Percentiles rank a stretch among this genome's conserved stretches.
Conservation (phyloP, 2,113 vertebrate genomes). For the Centrocercus urophasianus region DNA sequence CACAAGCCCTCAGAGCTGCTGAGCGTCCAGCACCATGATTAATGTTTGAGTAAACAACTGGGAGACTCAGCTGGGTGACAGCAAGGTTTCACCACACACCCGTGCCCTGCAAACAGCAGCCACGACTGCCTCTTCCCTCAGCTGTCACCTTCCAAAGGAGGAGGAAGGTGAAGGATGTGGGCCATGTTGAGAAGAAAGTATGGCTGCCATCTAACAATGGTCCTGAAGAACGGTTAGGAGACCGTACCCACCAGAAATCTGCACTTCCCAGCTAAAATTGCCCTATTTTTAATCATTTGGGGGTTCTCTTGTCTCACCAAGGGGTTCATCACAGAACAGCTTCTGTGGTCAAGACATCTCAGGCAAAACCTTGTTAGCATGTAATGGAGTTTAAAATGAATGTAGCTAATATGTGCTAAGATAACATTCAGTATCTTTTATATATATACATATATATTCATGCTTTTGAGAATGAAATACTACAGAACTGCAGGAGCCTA, state of each 20-base stretch:
- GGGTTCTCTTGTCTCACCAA: background rate
- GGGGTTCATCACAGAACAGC: background rate
- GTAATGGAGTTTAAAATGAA: background rate
- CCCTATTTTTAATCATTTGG: background rate
- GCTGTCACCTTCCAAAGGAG: background rate
- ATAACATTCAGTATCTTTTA: background rate
- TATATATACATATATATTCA: too few species aligned
- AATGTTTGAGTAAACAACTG: background rate
- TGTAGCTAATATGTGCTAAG: background rate
- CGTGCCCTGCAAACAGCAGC: background rate
- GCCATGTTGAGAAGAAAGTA: background rate
- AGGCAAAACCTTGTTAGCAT: background rate
- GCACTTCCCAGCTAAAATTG: background rate
- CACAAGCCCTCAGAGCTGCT: background rate
- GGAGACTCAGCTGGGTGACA: background rate
- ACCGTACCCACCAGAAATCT: background rate
- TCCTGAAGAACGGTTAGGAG: background rate
- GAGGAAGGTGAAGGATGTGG: background rate
- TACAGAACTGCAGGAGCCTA: background rate
- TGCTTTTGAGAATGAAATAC: background rate
- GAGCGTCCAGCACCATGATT: background rate
- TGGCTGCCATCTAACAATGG: background rate
- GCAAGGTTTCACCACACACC: background rate
- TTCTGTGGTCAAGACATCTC: background rate
- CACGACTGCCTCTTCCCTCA: background rate